phyloP scores from a whole-genome alignment of 2,797 vertebrate genomes.

The Phalanger gymnotis region DNA sequence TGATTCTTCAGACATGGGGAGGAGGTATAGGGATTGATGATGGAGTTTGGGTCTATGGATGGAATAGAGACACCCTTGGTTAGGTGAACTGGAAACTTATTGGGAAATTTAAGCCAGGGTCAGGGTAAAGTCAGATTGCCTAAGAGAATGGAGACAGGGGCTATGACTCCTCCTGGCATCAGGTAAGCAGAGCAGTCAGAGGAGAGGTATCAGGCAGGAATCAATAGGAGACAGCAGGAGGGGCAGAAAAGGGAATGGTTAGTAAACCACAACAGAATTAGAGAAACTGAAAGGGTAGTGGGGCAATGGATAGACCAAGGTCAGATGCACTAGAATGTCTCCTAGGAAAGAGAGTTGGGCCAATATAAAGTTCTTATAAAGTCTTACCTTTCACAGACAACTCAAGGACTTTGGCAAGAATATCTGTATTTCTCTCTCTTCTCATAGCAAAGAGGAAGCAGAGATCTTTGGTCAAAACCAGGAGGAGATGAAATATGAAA shows the following conservation, averaged over 20 bases:
- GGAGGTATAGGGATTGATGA: background rate
- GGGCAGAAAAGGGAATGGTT: background rate
- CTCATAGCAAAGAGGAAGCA: background rate
- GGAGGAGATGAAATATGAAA: background rate
- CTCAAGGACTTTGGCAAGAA: background rate
- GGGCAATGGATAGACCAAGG: background rate
- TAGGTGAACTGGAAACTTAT: background rate
- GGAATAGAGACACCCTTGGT: background rate
- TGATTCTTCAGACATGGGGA: background rate
- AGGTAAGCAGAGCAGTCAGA: background rate
- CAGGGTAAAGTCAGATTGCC: background rate
- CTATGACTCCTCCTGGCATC: background rate
- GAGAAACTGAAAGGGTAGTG: background rate
- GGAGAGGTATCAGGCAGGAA: background rate
- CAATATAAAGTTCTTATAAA: background rate
- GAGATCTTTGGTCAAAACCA: background rate
- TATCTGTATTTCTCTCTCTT: background rate
- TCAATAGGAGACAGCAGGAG: background rate
- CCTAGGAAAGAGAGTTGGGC: background rate
- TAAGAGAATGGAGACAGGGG: background rate
- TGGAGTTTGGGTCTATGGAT: background rate
- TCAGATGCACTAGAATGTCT: background rate
- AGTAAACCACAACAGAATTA: background rate
- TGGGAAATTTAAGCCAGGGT: background rate
- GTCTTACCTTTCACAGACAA: background rate